Percentiles rank a stretch among this genome's conserved stretches.
These are phyloP conservation scores for Theretra japonica DNA, from an alignment of 2,888 invertebrate genomes.

Conservation along the genomic window DNA sequence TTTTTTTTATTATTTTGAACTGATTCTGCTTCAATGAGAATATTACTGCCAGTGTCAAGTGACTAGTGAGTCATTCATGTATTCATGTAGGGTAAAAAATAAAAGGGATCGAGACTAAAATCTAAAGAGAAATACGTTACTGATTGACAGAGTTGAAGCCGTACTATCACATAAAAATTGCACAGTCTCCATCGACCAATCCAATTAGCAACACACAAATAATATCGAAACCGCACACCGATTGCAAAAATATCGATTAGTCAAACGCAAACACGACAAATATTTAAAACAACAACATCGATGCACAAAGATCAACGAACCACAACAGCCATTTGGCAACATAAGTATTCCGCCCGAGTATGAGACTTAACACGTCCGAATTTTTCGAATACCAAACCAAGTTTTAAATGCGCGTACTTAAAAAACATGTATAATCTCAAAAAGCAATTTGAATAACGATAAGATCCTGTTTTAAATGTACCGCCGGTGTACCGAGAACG, in stretches of 20 bases:
- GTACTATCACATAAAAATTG: too few relatives aligned
- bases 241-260: background rate
- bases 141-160: too few relatives aligned
- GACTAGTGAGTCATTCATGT: too few relatives aligned
- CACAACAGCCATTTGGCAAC: constrained; percentile 45
- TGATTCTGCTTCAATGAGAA: too few relatives aligned
- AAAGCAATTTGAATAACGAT: constrained; percentile 19
- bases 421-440: constrained; percentile 7
- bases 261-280: constrained; percentile 28
- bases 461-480: constrained; percentile 11
- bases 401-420: constrained; percentile 40
- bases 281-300: constrained; percentile 41
- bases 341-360: constrained; percentile 44
- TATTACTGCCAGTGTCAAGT: too few relatives aligned
- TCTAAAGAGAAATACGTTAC: too few relatives aligned
- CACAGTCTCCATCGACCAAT: background rate
- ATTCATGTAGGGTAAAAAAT: too few relatives aligned
- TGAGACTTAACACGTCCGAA: constrained; percentile 45
- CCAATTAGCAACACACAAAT: background rate
- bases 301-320: constrained; percentile 50
- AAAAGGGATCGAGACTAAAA: too few relatives aligned
- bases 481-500: background rate
- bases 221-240: background rate
- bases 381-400: constrained; percentile 50
- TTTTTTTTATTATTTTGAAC: too few relatives aligned